Evolutionary conservation across 2,113 vertebrate species (phyloP).

Genomic region (Rostratula benghalensis): DNA sequence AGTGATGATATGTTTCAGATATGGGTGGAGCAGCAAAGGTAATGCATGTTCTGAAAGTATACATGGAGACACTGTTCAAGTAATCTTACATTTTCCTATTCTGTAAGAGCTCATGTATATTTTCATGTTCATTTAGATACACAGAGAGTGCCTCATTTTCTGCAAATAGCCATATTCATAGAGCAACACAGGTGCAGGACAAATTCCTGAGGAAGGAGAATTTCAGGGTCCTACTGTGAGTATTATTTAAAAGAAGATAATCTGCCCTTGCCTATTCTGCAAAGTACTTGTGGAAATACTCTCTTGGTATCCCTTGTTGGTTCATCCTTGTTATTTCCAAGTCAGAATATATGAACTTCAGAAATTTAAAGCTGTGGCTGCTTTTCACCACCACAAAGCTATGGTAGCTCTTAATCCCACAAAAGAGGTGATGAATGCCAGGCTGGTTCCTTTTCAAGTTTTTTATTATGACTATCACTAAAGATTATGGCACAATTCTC

Average conservation of each 20-base stretch:
- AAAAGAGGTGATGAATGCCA: background rate
- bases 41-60: background rate
- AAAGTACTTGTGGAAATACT: background rate
- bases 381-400: background rate
- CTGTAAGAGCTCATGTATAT: background rate
- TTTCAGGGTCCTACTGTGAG: background rate
- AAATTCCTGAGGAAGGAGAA: background rate
- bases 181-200: background rate
- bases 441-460: background rate
- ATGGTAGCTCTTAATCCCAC: background rate
- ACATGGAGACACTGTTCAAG: background rate
- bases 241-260: background rate
- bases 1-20: background rate
- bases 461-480: background rate
- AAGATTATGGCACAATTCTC: background rate
- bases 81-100: background rate
- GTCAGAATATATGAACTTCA: background rate
- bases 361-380: background rate
- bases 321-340: background rate
- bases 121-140: background rate
- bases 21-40: background rate
- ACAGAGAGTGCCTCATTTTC: background rate
- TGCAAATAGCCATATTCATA: background rate
- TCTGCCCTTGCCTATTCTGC: background rate
- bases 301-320: background rate